Percentiles rank a stretch among this genome's conserved stretches.
phyloP scores from a whole-genome alignment of 2,113 vertebrate species.

The Takifugu bimaculatus region DNA sequence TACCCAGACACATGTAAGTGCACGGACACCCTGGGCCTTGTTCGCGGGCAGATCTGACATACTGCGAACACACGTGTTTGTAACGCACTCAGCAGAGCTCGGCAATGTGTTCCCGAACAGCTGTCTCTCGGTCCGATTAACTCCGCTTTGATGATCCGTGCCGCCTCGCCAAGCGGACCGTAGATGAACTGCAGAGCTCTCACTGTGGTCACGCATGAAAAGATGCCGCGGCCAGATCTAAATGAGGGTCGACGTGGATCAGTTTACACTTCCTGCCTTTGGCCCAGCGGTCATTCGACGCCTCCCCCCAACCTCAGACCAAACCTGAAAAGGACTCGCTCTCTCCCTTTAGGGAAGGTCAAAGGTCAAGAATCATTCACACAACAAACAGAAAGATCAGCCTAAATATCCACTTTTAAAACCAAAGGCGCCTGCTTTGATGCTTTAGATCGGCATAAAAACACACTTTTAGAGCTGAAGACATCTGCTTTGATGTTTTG shows the following conservation, averaged over 20 bases:
- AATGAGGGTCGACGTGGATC: conserved; percentile 62
- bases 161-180: conserved; percentile 4
- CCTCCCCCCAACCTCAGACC: conserved; percentile 33
- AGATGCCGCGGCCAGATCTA: conserved; percentile 59
- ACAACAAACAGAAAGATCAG: neutral
- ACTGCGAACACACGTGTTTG: neutral
- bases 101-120: no score
- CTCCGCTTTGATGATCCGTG: conserved; percentile 45
- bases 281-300: conserved; percentile 46
- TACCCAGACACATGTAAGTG: conserved; percentile 31
- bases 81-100: no score
- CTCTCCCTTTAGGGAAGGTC: conserved; percentile 46
- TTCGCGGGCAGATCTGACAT: conserved; percentile 6
- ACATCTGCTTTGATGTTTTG: no score
- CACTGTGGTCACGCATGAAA: conserved; percentile 59
- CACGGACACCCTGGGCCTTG: conserved; percentile 23
- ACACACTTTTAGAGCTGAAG: no score
- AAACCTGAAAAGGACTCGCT: conserved; percentile 23
- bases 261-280: conserved; percentile 63
- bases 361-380: conserved; percentile 55
- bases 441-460: no score
- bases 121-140: conserved; percentile 48
- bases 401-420: no score
- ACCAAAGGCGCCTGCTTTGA: no score
- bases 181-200: conserved; percentile 49